Evolutionary conservation across 2,797 vertebrate species (phyloP).

Genomic region (Adrianichthys oophorus): DNA sequence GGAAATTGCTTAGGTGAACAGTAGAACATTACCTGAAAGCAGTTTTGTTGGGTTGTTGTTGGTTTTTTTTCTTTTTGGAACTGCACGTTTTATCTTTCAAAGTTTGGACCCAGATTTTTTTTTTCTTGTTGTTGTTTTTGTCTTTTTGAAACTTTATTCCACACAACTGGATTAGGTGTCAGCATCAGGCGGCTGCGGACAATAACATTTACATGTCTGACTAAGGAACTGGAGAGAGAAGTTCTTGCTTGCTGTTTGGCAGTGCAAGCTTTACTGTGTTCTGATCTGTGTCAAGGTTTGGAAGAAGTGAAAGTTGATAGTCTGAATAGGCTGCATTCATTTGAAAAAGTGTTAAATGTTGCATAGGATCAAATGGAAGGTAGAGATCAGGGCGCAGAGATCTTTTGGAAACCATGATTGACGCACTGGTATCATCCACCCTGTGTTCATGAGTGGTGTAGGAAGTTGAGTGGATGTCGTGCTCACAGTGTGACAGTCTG

Average conservation of each 20-base stretch:
- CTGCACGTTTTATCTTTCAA: constrained; percentile 3
- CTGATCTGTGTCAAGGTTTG: background rate
- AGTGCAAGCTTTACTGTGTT: constrained; percentile 9
- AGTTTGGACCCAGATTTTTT: constrained; percentile 18
- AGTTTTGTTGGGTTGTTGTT: background rate
- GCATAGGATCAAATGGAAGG: constrained; percentile 7
- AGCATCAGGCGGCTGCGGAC: constrained; percentile 6
- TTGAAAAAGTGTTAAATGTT: background rate
- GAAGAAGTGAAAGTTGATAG: constrained; percentile 39
- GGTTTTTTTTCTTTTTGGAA: constrained; percentile 14
- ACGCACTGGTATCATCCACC: constrained; percentile 13
- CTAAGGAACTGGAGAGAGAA: constrained; percentile 42
- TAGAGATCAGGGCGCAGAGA: constrained; percentile 13
- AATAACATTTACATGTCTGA: constrained; percentile 22
- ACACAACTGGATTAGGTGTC: constrained; percentile 12
- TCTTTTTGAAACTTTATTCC: background rate
- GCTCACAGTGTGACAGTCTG: constrained; percentile 24
- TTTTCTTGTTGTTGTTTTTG: constrained; percentile 8
- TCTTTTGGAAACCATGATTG: constrained; percentile 24
- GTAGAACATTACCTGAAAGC: background rate
- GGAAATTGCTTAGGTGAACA: constrained; percentile 22
- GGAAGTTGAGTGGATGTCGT: constrained; percentile 44
- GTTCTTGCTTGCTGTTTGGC: constrained; percentile 10
- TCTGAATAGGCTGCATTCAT: background rate
- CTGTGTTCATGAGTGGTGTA: constrained; percentile 41